Base-by-base conservation (phyloP, 2,113 vertebrate species). In the Chamaea fasciata region DNA sequence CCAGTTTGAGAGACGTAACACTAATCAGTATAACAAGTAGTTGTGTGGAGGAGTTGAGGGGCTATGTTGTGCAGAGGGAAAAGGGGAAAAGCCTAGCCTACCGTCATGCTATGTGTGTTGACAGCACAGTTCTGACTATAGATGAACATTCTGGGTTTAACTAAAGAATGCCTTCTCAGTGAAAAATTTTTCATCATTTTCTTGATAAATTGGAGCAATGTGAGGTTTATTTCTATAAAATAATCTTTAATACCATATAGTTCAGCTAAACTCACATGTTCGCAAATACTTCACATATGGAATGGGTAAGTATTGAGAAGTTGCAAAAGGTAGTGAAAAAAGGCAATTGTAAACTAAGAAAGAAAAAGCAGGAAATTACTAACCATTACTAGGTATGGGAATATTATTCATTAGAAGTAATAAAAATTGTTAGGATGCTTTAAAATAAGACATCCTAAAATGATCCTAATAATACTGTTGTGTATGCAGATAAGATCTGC, bases 41-140 rank as follows among this genome's bases (percentile, higher is more conserved):
- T 53, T 57, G 9, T 41, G 39, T 70, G 37, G 57, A 33, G 46
- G 26, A 60, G 28, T 30, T 52, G 41, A 75, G 50, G 7, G 7
- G 8, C 49, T 68, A 20, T 23, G 0, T 42, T 83, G 42, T 35
- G 56, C 46, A 30, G 22, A 56, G 9, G 12, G 37, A 17, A 27
- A 49, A 12, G 62, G 11, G 10, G 10, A 62, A 41, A 82, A 57
- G 31, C 46, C 74, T 78, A 41, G 6, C 53, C 73, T 90, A 26
- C 17, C 31, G 15, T 63, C 0, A 0, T 64, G 22, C 44, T 77
- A 0, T 30, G 8, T 49, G 47, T 49, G 7, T 37, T 57, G 24
- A 37, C 37, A 62, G 50, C 49, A 46, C 0, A 1, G 12, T 53
- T 70, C 18, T 46, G 31, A 35, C 50, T 62, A 4, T 4, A 50